Percentiles rank a stretch among this genome's conserved stretches.
Conservation (phyloP, 2,113 vertebrate genomes). For the Syngnathoides biaculeatus region DNA sequence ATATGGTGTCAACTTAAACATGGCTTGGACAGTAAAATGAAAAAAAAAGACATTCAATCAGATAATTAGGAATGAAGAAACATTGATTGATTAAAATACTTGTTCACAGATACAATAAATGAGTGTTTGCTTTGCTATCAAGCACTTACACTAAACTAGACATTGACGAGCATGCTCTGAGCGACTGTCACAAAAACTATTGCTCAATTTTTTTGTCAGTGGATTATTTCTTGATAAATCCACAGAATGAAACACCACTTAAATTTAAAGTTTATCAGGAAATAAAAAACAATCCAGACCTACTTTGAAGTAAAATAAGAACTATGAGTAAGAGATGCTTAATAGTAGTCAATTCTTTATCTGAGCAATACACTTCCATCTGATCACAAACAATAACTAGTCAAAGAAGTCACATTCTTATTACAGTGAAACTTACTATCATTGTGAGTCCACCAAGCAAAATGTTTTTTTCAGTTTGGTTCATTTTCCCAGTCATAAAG, state of each 20-base stretch:
- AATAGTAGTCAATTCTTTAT: slow-evolving; percentile 67
- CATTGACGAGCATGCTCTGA: slow-evolving; percentile 77
- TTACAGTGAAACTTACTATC: not conserved
- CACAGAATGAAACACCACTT: slow-evolving; percentile 55
- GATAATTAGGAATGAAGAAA: slow-evolving; percentile 56
- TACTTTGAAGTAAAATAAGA: not conserved
- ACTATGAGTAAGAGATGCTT: slow-evolving; percentile 39
- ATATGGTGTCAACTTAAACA: not conserved
- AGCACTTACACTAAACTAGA: slow-evolving; percentile 82
- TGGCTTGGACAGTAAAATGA: not conserved
- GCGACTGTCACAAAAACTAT: slow-evolving; percentile 49
- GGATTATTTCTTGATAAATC: slow-evolving; percentile 37
- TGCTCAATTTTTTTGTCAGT: slow-evolving; percentile 63
- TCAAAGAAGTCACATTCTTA: slow-evolving; percentile 12
- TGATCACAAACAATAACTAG: slow-evolving; percentile 64
- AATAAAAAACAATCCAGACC: slow-evolving; percentile 35
- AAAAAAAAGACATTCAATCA: not conserved
- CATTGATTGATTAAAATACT: slow-evolving; percentile 95
- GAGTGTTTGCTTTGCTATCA: slow-evolving; percentile 76
- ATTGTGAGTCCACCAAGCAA: not conserved
- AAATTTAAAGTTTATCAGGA: slow-evolving; percentile 82
- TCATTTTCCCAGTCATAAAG: not conserved
- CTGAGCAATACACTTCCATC: slow-evolving; percentile 58
- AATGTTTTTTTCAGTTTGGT: not conserved
- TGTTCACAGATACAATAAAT: slow-evolving; percentile 82